These are phyloP conservation scores for Drosophila grimshawi DNA, from an alignment of 1,140 invertebrate species.

Conservation along the genomic window DNA sequence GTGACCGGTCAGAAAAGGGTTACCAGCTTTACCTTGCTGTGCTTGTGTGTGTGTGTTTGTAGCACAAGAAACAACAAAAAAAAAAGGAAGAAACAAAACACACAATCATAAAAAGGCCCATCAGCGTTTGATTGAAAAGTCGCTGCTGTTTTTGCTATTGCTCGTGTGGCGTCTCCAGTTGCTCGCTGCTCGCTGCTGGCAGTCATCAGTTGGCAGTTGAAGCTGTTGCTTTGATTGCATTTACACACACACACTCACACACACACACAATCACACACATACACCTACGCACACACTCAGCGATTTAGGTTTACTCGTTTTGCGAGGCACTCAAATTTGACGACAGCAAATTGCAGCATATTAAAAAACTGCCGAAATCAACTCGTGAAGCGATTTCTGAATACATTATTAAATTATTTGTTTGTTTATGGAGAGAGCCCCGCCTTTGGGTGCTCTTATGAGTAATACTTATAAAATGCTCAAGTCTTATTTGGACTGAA, in stretches of 20 bases:
- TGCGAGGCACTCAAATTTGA: conserved; percentile 62
- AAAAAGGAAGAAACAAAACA: conserved; percentile 1
- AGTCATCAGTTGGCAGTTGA: conserved; percentile 61
- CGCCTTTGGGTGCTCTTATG: neutral
- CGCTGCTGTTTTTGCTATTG: conserved; percentile 10
- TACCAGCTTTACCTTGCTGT: conserved; percentile 51
- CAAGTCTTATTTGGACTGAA: neutral
- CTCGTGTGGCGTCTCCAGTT: conserved; percentile 17
- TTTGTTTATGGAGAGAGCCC: conserved; percentile 51
- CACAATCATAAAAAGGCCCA: conserved; percentile 75
- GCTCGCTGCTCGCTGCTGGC: neutral
- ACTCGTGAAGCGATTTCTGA: conserved; percentile 40
- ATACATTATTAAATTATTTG: conserved; percentile 63
- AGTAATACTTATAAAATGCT: neutral
- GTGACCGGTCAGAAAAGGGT: conserved; percentile 69
- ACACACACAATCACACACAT: no score
- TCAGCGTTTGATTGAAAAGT: conserved; percentile 79
- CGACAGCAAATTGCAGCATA: conserved; percentile 65
- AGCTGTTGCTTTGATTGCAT: conserved; percentile 71
- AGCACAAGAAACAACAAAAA: conserved; percentile 12
- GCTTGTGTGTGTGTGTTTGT: neutral
- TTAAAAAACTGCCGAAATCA: conserved; percentile 65
- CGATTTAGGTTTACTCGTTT: neutral
- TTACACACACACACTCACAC: conserved; percentile 27
- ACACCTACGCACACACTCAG: no score